Base-by-base conservation (phyloP, 2,888 invertebrate genomes). In the Zygothrica quintamaculata region DNA sequence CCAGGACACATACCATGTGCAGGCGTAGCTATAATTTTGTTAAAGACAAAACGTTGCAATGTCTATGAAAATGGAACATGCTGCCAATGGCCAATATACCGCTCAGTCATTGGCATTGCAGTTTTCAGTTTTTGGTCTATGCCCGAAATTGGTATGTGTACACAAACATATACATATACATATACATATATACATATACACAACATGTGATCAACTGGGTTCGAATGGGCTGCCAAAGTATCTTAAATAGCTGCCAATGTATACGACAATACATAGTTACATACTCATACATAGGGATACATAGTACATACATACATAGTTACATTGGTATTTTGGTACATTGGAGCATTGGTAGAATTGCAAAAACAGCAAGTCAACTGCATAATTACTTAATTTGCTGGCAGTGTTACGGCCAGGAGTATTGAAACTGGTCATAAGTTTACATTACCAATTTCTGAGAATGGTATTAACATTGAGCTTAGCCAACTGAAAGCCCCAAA, bases 331-430 rank as follows among this genome's bases (percentile, higher is more conserved):
- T n/a, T n/a, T n/a, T n/a, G n/a, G n/a, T n/a, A n/a, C n/a, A n/a
- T 29, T 39, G 52, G 44, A 37, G 47, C 71, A 29, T 15, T 39
- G 40, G 71, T 51, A 44, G 59, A 59, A 61, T 66, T 65, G 65
- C 67, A 60, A 65, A 84, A 80, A 65, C 44, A 70, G 64, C 76
- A 78, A 84, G 85, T 84, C 80, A 84, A 81, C 76, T 81, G 80
- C 81, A 84, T 81, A 81, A 81, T 81, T 81, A 81, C 84, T 81
- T 81, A 84, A 81, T 81, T 81, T 78, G 61, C 75, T 73, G 37
- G 25, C 61, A 36, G 31, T 52, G 48, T 47, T 26, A 53, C 42
- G 43, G 53, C 18, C 5, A 22, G 3, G 18, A 22, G 18, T 2
- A 22, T 67, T 40, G 62, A 25, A 9, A 40, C 34, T 34, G 56